Base-by-base conservation (phyloP, 2,797 vertebrate species). In the Syngnathus acus region DNA sequence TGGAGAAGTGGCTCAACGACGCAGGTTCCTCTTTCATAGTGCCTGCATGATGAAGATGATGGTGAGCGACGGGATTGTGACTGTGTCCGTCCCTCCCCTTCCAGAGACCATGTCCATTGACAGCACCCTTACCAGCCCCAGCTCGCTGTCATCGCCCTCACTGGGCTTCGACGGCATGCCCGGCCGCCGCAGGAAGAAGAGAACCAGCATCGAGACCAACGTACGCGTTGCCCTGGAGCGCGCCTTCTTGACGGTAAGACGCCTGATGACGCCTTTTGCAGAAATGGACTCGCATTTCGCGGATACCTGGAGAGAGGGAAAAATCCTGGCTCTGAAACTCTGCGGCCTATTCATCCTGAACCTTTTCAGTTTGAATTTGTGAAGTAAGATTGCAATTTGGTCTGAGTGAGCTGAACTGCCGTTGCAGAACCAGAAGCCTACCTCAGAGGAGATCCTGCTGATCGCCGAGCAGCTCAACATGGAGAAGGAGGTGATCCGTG, bases 401-500 rank as follows among this genome's bases (percentile, higher is more conserved):
- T 11, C 14, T 37, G 47, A 38, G 17, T n/a, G 23, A 13, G 16
- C 62, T 53, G 16, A 11, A 5, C 23, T 38, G 14, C 26, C 14
- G 40, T n/a, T 53, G 32, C 80, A 96, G 95, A 96, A 96, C 92
- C 94, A 95, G 92, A 96, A 96, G 93, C 95, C 95, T 91, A 95
- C 93, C 92, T 96, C 95, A 88, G 95, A 96, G 84, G 95, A 96
- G 88, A 95, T 96, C 86, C 88, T 95, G 85, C 84, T 93, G 82
- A 94, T 96, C 3, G 91, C 95, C 0, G 94, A 95, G 82, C 93
- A 95, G 87, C 91, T 96, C 82, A 93, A 89, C 85, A 95, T 96
- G 94, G 95, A 96, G 87, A 96, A 96, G 87, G 95, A 96, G 88
- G 95, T 96, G 87, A 95, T 96, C 82, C 93, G 95, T 16, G 95